phyloP scores from a whole-genome alignment of 2,113 vertebrate species.

The Pheucticus melanocephalus region DNA sequence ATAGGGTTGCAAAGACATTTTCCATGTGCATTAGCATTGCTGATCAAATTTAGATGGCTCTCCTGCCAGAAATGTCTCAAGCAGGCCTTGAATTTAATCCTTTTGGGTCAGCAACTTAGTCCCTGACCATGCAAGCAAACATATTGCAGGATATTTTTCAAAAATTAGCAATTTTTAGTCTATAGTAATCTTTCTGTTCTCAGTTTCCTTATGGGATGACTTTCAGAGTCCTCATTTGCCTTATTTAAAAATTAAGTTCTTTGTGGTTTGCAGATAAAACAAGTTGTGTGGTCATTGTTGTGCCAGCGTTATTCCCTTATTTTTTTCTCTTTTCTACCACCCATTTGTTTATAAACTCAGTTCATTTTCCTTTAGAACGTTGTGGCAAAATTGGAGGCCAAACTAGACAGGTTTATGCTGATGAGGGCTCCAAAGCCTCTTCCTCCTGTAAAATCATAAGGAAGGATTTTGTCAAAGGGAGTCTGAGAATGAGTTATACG shows the following conservation, averaged over 20 bases:
- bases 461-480: neutral
- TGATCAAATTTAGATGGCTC: slow-evolving; percentile 9
- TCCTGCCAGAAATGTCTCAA: neutral
- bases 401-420: neutral
- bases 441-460: neutral
- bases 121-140: neutral
- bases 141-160: neutral
- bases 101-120: neutral
- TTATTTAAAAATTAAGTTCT: neutral
- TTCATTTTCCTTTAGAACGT: neutral
- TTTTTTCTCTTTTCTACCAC: neutral
- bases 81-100: neutral
- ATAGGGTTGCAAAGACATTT: neutral
- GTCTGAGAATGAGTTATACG: neutral
- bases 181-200: neutral
- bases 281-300: neutral
- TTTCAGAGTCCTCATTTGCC: neutral
- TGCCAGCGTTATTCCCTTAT: neutral
- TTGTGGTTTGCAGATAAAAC: neutral
- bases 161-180: neutral
- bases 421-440: neutral
- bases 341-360: neutral
- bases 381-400: neutral
- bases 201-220: neutral
- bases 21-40: neutral